Conservation (phyloP, 2,888 invertebrate genomes). For the Chirona hameri region DNA sequence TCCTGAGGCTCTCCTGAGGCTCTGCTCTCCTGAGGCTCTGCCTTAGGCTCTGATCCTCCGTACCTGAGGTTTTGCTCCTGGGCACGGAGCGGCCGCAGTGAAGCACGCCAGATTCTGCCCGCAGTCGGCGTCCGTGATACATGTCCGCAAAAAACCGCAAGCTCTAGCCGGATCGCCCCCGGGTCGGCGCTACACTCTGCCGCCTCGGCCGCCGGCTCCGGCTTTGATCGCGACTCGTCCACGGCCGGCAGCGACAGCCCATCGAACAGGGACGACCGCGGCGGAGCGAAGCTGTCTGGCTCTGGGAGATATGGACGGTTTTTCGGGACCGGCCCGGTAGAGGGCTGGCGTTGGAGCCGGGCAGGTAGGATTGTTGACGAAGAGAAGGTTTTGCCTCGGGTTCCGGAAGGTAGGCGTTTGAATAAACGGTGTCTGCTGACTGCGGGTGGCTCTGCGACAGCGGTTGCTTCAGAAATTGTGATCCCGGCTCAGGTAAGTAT, state of each 20-base stretch:
- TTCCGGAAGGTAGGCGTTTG: background rate
- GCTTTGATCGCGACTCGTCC: background rate
- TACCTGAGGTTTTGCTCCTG: no score
- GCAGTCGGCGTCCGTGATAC: background rate
- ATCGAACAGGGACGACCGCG: background rate
- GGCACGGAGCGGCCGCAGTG: background rate
- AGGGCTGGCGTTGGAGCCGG: no score
- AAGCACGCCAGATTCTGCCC: background rate
- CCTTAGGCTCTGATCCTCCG: no score
- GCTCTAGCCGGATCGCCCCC: conserved; percentile 1
- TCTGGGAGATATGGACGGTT: background rate
- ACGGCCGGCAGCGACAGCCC: background rate
- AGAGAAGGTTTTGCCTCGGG: background rate
- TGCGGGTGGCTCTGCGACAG: background rate
- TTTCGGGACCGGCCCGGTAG: background rate
- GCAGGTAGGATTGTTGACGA: background rate
- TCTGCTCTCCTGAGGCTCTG: no score
- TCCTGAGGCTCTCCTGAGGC: no score
- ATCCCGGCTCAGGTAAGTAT: background rate
- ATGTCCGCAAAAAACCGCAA: background rate
- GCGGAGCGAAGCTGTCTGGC: background rate
- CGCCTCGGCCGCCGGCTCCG: background rate
- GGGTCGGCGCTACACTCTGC: background rate
- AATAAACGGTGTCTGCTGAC: background rate
- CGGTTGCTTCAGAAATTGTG: background rate